Percentiles rank a stretch among this genome's conserved stretches.
These are phyloP conservation scores for Sciurus niger DNA, from an alignment of 2,113 vertebrate genomes.

Conservation along the genomic window DNA sequence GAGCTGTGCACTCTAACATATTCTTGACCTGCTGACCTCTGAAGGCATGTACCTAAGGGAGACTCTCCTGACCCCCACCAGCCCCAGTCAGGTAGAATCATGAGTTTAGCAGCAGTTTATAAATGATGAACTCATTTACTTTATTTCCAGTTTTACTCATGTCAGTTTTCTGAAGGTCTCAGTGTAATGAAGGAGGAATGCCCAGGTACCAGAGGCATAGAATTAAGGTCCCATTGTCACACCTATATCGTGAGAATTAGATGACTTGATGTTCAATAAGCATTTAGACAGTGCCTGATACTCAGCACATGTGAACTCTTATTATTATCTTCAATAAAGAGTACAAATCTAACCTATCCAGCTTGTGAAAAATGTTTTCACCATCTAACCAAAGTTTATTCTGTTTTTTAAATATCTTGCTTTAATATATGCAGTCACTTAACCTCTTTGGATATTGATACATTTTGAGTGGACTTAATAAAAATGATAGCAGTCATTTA, in stretches of 20 bases:
- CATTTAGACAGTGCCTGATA: neutral
- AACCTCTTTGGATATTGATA: neutral
- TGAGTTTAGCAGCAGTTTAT: neutral
- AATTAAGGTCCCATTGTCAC: neutral
- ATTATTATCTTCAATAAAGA: neutral
- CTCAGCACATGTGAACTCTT: neutral
- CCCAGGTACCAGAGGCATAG: neutral
- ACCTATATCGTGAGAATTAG: neutral
- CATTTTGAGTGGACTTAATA: neutral
- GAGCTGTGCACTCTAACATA: rapidly evolving
- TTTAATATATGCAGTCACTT: neutral
- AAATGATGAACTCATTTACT: neutral
- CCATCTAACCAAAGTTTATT: neutral
- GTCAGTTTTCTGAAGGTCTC: neutral
- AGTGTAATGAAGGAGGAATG: neutral
- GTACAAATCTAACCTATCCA: neutral
- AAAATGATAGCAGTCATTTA: neutral
- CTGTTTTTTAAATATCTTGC: neutral
- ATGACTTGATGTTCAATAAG: neutral
- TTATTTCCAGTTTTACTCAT: neutral
- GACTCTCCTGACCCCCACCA: neutral
- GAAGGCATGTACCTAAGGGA: neutral
- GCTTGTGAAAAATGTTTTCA: neutral
- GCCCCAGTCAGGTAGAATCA: neutral
- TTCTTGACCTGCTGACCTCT: neutral